Evolutionary conservation across 2,888 invertebrate genomes (phyloP), one percentile per base, ranked within the genome.

Genomic region (Lingula anatina): DNA sequence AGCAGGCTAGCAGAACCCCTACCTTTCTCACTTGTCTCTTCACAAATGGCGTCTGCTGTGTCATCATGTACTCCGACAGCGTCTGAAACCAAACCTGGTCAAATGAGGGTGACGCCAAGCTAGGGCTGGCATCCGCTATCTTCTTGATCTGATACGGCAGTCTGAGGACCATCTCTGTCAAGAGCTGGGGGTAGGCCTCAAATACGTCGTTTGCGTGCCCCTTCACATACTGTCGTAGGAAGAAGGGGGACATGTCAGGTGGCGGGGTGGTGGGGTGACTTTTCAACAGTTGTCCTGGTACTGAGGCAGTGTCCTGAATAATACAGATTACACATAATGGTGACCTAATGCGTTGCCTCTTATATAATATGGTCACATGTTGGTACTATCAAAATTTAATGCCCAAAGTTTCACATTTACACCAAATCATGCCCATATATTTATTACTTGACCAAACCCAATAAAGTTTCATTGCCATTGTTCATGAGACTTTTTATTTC

Each of bases 201-300:
- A 97, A 94, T 28, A 96, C 88, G 72, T 96, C 95, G 44, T 86
- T 84, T 0, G 89, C 87, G 75, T 93, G 91, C 46, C 88, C 87
- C 77, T 92, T 93, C 35, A 95, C 88, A 69, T 94, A 94, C 71
- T 91, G 92, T 26, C 73, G 65, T 51, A 78, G 64, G 80, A 96
- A 96, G 79, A 97, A 90, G 9, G 95, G 95, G 5, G 90, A 89
- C 88, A 95, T 92, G 72, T 97, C 95, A 0, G 93, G 93, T 41
- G 90, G 84, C 0, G 90, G 85, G 44, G 59, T 60, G 24, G 63
- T 59, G 9, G 87, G 84, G 62, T 87, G 88, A 37, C 90, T 88
- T 71, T 90, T 92, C 38, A 95, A 77, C 38, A 94, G 79, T 69
- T 83, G 86, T 37, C 86, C 87, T 21, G 71, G 65, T 27, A 65